phyloP scores from a whole-genome alignment of 2,797 vertebrate genomes.

The Trachops cirrhosus region DNA sequence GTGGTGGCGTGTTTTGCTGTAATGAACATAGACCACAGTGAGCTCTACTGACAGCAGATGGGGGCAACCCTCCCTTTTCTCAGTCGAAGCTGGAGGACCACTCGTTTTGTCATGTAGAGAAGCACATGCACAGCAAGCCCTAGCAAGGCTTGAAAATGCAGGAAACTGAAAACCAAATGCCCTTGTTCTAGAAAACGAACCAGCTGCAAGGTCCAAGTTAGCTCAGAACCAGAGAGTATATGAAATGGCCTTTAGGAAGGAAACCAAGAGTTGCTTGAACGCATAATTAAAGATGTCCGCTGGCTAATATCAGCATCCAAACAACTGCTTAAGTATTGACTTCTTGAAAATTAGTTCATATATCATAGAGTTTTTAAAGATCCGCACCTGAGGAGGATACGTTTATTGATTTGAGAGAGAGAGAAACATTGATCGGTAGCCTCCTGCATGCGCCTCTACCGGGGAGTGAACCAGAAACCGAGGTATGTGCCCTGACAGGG shows the following conservation, averaged over 20 bases:
- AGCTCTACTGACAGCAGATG: background rate
- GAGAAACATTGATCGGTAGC: background rate
- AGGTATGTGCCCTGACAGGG: background rate
- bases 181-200: background rate
- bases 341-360: background rate
- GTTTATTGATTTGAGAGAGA: background rate
- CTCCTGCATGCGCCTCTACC: background rate
- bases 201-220: background rate
- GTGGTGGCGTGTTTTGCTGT: background rate
- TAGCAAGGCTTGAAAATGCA: background rate
- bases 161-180: background rate
- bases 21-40: rapidly evolving
- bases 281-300: background rate
- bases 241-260: background rate
- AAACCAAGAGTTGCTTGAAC: background rate
- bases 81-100: background rate
- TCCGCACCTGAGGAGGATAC: background rate
- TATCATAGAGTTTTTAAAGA: background rate
- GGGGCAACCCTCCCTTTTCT: background rate
- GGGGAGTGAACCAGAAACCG: background rate
- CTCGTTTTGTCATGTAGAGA: background rate
- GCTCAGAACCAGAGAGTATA: background rate
- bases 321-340: too few species aligned
- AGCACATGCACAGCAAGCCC: background rate
- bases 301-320: background rate